phyloP scores from a whole-genome alignment of 2,888 invertebrate species.

The Hirtodrosophila cameraria region DNA sequence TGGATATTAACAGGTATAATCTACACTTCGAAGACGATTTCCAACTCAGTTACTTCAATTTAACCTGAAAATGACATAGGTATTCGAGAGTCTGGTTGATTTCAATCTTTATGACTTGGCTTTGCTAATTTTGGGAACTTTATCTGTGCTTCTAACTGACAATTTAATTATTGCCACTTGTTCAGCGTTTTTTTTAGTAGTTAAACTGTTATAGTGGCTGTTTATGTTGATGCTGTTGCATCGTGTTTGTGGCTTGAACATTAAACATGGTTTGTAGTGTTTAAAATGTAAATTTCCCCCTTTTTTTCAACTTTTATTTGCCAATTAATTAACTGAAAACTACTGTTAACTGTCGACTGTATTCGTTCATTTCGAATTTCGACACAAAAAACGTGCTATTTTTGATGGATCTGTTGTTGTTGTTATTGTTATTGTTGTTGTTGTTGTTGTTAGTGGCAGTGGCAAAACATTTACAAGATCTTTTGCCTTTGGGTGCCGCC shows the following conservation, averaged over 20 bases:
- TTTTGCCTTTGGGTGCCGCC: conserved; percentile 15
- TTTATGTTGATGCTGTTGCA: conserved; percentile 16
- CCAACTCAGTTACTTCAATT: no score
- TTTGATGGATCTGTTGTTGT: conserved; percentile 37
- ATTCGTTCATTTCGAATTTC: conserved; percentile 19
- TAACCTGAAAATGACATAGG: no score
- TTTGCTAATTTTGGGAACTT: neutral
- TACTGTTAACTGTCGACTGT: conserved; percentile 62
- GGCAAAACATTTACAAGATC: conserved; percentile 19
- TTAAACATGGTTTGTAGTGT: conserved; percentile 61
- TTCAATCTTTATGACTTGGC: neutral
- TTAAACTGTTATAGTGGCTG: conserved; percentile 12
- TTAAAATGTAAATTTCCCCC: conserved; percentile 54
- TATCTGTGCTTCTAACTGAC: conserved; percentile 31
- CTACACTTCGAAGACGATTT: no score
- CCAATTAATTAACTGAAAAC: conserved; percentile 70
- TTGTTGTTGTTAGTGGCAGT: conserved; percentile 10
- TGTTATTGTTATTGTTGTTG: conserved; percentile 10
- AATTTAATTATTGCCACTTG: conserved; percentile 52
- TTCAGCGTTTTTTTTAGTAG: conserved; percentile 23
- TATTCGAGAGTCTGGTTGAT: no score
- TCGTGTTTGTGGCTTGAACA: conserved; percentile 33
- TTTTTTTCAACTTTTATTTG: conserved; percentile 27
- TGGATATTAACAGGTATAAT: no score
- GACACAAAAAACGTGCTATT: conserved; percentile 63